Base-by-base conservation (phyloP, 2,113 vertebrate species). In the Bos javanicus region DNA sequence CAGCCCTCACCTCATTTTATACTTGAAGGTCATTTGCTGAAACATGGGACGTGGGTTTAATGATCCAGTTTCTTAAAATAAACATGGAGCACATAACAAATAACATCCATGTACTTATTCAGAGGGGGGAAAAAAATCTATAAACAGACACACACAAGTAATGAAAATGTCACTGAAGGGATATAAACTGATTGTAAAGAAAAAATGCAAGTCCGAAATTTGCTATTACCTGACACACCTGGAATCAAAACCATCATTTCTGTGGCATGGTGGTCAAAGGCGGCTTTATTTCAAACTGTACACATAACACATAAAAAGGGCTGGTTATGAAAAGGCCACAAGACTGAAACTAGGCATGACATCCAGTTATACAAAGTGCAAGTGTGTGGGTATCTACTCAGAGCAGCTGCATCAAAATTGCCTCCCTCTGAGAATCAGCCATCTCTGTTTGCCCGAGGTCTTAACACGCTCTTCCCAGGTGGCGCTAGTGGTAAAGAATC, bases 11-110 rank as follows among this genome's bases (percentile, higher is more conserved):
- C 97, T 93, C 85, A 36, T 98, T 98, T 98, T 97, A 36, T 46
- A 98, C 96, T 60, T 98, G 95, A 98, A 97, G 94, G 94, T 98
- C 94, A 93, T 94, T 92, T 97, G 80, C 97, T 92, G 96, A 98
- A 98, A 97, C 84, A 86, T 76, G 28, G 96, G 87, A 74, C 94
- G 94, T 98, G 59, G 52, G 95, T 88, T 97, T 98, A 99, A 96
- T 95, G 85, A 83, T 23, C 82, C 64, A 7, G 81, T 98, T 97
- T 92, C 96, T 98, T 97, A 98, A 97, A 97, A 94, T 90, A 98
- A 98, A 93, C 85, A 87, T 6, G 43, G 92, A 60, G 87, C 7
- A 56, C 71, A 78, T 43, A 43, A 90, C 98, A 98, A 98, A 92
- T 93, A 97, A 87, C 96, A 83, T 48, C 91, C 1, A 0, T 59